These are phyloP conservation scores for Hyposoter didymator DNA, from an alignment of 2,888 invertebrate species.

Conservation along the genomic window DNA sequence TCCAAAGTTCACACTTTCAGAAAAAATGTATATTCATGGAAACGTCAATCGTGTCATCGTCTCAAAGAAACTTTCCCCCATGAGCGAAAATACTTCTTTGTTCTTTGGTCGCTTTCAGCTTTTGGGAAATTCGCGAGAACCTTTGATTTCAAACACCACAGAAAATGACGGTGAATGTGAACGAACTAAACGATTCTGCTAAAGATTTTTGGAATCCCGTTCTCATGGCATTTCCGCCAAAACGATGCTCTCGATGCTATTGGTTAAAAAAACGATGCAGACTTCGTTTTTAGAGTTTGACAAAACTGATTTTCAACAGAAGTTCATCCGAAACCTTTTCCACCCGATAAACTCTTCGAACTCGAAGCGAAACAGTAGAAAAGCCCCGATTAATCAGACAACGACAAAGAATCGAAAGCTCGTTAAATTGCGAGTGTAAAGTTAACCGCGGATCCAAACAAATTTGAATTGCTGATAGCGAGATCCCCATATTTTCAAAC, in stretches of 20 bases:
- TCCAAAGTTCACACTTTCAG: neutral
- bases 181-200: neutral
- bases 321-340: neutral
- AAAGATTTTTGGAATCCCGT: neutral
- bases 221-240: neutral
- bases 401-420: neutral
- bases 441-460: neutral
- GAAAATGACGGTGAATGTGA: neutral
- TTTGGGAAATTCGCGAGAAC: neutral
- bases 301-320: neutral
- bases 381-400: neutral
- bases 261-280: neutral
- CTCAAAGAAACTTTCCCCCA: neutral
- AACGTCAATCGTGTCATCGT: conserved; percentile 3
- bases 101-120: neutral
- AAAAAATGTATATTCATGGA: neutral
- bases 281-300: neutral
- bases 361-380: neutral
- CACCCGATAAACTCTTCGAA: neutral
- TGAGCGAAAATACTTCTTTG: neutral
- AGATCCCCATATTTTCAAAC: neutral
- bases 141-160: neutral
- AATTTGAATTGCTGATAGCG: conserved; percentile 18
- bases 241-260: neutral
- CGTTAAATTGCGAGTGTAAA: neutral